A percentile compares a stretch with the other conserved stretches of the same genome.
phyloP scores from a whole-genome alignment of 2,113 vertebrate genomes.

The Merops nubicus region DNA sequence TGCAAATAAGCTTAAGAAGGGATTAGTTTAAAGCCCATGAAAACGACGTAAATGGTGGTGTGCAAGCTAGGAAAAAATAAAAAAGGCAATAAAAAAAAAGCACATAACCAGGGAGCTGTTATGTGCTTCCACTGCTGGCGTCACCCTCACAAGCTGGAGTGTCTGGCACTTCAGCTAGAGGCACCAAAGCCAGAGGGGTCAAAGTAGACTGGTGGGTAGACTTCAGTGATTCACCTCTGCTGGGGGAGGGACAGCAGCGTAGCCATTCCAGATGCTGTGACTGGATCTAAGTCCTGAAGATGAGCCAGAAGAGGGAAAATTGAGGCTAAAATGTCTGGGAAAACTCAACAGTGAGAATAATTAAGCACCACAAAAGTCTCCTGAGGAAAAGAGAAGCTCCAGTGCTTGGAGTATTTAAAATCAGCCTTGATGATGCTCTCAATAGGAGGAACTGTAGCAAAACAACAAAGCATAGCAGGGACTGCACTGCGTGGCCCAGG shows the following conservation, averaged over 20 bases:
- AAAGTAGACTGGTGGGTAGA: background rate
- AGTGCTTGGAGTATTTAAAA: background rate
- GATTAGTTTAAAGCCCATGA: slow-evolving; percentile 21
- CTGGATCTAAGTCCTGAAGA: background rate
- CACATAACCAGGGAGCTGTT: background rate
- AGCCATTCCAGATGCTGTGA: background rate
- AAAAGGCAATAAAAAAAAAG: background rate
- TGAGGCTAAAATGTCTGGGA: slow-evolving; percentile 9
- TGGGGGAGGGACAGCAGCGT: background rate
- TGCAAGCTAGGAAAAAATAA: background rate
- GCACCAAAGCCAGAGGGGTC: background rate
- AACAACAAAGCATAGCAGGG: background rate
- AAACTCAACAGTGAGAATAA: background rate
- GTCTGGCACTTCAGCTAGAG: background rate
- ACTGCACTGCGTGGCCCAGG: background rate
- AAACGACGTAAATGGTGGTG: background rate
- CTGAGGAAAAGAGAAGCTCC: background rate
- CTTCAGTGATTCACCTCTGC: background rate
- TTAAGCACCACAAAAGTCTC: slow-evolving; percentile 12
- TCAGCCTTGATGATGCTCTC: background rate
- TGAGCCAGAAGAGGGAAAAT: background rate
- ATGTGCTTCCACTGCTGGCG: background rate
- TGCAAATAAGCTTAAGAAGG: slow-evolving; percentile 8
- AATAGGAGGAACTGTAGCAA: background rate
- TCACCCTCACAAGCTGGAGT: background rate